phyloP scores from a whole-genome alignment of 2,113 vertebrate genomes.

The Alligator sinensis region DNA sequence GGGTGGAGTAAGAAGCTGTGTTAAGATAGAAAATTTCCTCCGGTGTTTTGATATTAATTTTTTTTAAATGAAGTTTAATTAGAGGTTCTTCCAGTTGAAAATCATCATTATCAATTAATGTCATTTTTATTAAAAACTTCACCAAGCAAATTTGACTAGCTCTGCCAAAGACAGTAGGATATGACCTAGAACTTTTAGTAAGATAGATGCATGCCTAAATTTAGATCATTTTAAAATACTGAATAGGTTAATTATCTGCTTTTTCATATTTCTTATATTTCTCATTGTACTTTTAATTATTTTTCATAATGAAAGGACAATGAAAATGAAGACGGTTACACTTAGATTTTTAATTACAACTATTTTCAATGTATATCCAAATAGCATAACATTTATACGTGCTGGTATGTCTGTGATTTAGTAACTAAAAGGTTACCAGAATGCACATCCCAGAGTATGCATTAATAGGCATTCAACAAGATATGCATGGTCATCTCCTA shows the following conservation, averaged over 20 bases:
- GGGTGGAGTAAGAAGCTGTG: no score
- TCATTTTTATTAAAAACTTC: neutral
- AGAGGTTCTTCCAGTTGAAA: no score
- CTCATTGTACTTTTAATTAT: neutral
- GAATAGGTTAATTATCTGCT: fast-evolving
- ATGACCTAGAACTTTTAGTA: neutral
- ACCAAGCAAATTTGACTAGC: neutral
- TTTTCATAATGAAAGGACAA: neutral
- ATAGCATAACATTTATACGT: no score
- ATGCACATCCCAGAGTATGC: no score
- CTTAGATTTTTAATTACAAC: neutral
- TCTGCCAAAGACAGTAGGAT: neutral
- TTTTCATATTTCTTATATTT: neutral
- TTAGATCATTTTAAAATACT: neutral
- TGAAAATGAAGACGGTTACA: neutral
- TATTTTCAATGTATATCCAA: neutral
- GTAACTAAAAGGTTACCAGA: no score
- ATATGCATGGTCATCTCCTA: no score
- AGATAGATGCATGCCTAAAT: neutral
- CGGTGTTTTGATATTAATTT: no score
- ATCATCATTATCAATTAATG: no score
- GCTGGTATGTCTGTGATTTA: no score
- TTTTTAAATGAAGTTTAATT: no score
- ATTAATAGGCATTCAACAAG: no score
- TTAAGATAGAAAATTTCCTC: no score